Base-by-base conservation (phyloP, 2,113 vertebrate species). In the Gallinago media region DNA sequence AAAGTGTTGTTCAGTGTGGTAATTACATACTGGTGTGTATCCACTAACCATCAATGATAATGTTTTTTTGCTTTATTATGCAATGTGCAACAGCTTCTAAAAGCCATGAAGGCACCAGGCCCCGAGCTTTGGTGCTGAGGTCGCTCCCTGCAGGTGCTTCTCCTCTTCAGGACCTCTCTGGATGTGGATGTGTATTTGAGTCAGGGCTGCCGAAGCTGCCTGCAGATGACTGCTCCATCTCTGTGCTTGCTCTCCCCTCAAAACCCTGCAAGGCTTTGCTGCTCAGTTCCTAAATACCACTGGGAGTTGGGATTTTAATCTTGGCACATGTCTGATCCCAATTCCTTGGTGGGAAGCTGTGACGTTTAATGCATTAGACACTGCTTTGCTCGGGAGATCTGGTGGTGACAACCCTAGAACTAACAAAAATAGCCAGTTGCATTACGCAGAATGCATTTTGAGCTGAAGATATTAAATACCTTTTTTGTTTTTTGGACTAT, bases 1-100 rank as follows among this genome's bases (percentile, higher is more conserved):
- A 54, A 85, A 65, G 32, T 56, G 6, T 17, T 44, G 32, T 26
- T 58, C 0, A 2, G 3, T 19, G 22, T 22, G 12, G 40, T 22
- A 58, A 62, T 6, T 36, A 11, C 0, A 0, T 16, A 16, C 19
- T n/a, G 42, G 54, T 0, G 0, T 10, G 9, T 31, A n/a, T 52
- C 16, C 15, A 23, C 3, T 14, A 47, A 47, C 13, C 4, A 5
- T 54, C 52, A 25, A 42, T 34, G 9, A 2, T 32, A 61, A 34
- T 4, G 27, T 5, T 19, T 40, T 62, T 62, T 38, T 10, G 11
- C 38, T 62, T 38, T 62, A 40, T 62, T 29, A 40, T 6, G 61
- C 25, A 26, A 11, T 6, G 22, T 7, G 17, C 42, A 83, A 26
- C 27, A 27, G 3, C 22, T 59, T 74, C 34, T 66, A 6, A 11